phyloP scores from a whole-genome alignment of 2,888 invertebrate genomes.

The Cantharis rufa region DNA sequence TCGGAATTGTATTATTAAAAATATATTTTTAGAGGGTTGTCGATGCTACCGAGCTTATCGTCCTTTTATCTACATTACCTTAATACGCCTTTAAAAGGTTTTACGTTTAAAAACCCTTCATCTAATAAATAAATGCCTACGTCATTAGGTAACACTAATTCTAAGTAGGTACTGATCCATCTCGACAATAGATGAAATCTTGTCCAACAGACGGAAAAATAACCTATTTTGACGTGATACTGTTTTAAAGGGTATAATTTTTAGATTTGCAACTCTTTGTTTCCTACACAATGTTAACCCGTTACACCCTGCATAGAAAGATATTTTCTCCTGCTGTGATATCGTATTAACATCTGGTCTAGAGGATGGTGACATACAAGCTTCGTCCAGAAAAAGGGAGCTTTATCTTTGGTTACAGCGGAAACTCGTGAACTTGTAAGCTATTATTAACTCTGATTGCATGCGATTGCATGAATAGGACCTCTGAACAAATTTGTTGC shows the following conservation, averaged over 20 bases:
- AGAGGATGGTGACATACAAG: slow-evolving; percentile 20
- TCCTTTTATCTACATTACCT: slow-evolving; percentile 38
- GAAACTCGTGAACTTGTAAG: slow-evolving; percentile 25
- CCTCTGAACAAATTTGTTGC: slow-evolving; percentile 35
- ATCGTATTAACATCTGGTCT: slow-evolving; percentile 37
- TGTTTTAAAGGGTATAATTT: slow-evolving; percentile 30
- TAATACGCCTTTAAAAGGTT: slow-evolving; percentile 13
- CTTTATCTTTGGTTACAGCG: slow-evolving; percentile 21
- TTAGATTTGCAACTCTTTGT: slow-evolving; percentile 26
- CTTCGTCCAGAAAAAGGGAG: slow-evolving; percentile 14
- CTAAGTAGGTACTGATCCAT: neutral
- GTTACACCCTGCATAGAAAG: slow-evolving; percentile 27
- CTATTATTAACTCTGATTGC: slow-evolving; percentile 29
- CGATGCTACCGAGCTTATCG: slow-evolving; percentile 43
- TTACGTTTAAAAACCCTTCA: slow-evolving; percentile 9
- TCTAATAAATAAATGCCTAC: slow-evolving; percentile 1
- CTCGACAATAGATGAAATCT: neutral
- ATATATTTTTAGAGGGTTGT: slow-evolving; percentile 41
- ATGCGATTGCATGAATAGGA: slow-evolving; percentile 18
- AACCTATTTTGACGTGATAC: slow-evolving; percentile 19
- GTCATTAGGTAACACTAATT: neutral
- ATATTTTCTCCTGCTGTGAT: slow-evolving; percentile 38
- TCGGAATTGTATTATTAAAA: slow-evolving; percentile 44
- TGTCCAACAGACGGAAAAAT: slow-evolving; percentile 5
- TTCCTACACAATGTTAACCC: slow-evolving; percentile 32